Base-by-base conservation (phyloP, 2,113 vertebrate genomes). In the Pelobates fuscus region DNA sequence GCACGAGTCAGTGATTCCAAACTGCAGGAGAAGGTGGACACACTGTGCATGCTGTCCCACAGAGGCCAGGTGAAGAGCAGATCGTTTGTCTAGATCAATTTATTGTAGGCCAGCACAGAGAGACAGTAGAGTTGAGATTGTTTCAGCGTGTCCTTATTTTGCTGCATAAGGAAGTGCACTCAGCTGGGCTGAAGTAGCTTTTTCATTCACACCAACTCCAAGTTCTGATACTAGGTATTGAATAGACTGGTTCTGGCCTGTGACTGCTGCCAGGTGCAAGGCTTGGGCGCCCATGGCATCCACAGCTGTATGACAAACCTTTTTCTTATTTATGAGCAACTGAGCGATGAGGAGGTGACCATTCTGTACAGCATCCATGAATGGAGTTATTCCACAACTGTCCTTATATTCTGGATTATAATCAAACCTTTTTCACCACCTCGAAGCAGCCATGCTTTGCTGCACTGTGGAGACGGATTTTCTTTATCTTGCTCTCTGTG, bases 401-500 rank as follows among this genome's bases (percentile, higher is more conserved):
- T 99, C 97, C 3, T 70, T 81, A 79, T 84, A 81, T 80, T 98
- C 94, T 3, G 92, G 81, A 17, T 61, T 25, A 82, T 96, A 98
- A 18, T 67, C 82, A 81, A 96, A 98, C 70, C 97, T 99, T 83
- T 71, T 84, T 80, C 57, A 97, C 89, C 0, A 87, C 92, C 1
- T 92, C 92, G 24, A 89, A 87, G 80, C 93, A 88, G 70, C 96
- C 96, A 0, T 99, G 95, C 95, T 98, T 89, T 0, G 95, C 97
- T 86, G 96, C 94, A 0, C 95, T 98, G 84, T 98, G 96, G 67
- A 99, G 88, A 0, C 96, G 97, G 0, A 93, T 98, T 64, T 96
- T 92, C 54, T 83, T 70, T 0, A 90, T 94, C 5, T 82, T 90
- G 86, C 96, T 98, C 77, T 92, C 83, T 0, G 94, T 97, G 78